A percentile compares a stretch with the other conserved stretches of the same genome.
These are phyloP conservation scores for Mustelus asterias DNA, from an alignment of 2,113 vertebrate species.

Conservation along the genomic window DNA sequence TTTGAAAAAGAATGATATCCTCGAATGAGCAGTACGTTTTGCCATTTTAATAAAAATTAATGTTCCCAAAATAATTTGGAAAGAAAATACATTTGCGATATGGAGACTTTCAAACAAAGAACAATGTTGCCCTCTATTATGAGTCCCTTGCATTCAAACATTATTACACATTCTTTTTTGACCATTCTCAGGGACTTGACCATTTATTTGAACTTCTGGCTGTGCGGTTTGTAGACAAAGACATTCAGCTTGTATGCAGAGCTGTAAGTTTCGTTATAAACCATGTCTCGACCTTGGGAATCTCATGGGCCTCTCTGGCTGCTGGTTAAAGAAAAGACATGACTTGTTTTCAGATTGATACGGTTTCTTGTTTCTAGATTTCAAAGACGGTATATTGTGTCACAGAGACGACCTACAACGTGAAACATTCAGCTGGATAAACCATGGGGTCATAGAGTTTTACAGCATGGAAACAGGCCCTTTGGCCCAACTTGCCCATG, in stretches of 20 bases:
- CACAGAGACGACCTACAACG: neutral
- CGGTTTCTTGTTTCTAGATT: neutral
- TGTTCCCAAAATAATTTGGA: neutral
- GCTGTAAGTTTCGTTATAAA: neutral
- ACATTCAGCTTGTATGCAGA: constrained; percentile 11
- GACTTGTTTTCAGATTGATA: neutral
- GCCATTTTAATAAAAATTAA: neutral
- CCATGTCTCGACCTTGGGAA: neutral
- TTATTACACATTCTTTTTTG: neutral
- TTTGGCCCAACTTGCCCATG: too few relatives aligned
- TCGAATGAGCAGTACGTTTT: neutral
- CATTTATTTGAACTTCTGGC: constrained; percentile 17
- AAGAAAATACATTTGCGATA: neutral
- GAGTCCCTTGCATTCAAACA: neutral
- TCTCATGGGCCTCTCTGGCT: neutral
- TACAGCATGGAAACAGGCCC: too few relatives aligned
- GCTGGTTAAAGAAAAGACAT: neutral
- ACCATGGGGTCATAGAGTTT: neutral
- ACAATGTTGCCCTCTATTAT: neutral
- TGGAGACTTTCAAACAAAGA: neutral
- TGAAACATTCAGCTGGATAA: neutral
- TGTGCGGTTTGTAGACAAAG: neutral
- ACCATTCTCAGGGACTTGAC: neutral
- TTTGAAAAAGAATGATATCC: neutral
- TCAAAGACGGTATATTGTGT: neutral